Conservation (phyloP, 1,140 invertebrate genomes). For the Paracyclopina nana region DNA sequence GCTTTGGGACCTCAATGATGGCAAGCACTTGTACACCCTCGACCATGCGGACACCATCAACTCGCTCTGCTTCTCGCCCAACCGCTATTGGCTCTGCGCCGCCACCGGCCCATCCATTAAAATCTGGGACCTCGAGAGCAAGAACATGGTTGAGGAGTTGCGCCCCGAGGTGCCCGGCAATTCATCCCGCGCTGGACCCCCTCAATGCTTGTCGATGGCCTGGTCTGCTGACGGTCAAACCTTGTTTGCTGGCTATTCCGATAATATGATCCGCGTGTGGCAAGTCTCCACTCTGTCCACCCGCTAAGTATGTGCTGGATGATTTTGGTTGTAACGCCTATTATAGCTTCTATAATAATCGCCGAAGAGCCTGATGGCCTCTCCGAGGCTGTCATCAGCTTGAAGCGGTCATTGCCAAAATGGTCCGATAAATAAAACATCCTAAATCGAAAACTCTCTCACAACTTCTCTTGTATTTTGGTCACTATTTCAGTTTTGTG, state of each 20-base stretch:
- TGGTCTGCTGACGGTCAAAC: constrained; percentile 99
- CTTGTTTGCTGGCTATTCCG: constrained; percentile 95
- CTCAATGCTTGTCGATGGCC: constrained; percentile 87
- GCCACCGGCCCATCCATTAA: constrained; percentile 97
- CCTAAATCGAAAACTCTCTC: no score
- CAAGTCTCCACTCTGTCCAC: constrained; percentile 46
- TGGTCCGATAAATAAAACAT: no score
- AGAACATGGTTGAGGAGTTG: constrained; percentile 96
- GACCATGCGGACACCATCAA: constrained; percentile 98
- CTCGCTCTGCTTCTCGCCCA: constrained; percentile 94
- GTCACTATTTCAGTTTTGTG: no score
- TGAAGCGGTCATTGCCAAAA: no score
- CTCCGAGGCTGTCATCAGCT: no score
- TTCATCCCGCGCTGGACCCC: constrained; percentile 57
- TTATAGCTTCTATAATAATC: no score
- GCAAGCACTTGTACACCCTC: constrained; percentile 95
- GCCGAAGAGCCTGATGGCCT: no score
- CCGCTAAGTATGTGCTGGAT: not conserved
- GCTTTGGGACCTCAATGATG: constrained; percentile 99
- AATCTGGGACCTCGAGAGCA: constrained; percentile 99
- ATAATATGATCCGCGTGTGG: constrained; percentile 96
- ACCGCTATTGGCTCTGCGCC: constrained; percentile 98
- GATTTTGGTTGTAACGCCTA: no score
- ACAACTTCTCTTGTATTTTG: no score
- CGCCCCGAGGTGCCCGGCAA: constrained; percentile 69